Evolutionary conservation across 2,113 vertebrate species (phyloP), one percentile per base, ranked within the genome.

Genomic region (Rhea pennata): DNA sequence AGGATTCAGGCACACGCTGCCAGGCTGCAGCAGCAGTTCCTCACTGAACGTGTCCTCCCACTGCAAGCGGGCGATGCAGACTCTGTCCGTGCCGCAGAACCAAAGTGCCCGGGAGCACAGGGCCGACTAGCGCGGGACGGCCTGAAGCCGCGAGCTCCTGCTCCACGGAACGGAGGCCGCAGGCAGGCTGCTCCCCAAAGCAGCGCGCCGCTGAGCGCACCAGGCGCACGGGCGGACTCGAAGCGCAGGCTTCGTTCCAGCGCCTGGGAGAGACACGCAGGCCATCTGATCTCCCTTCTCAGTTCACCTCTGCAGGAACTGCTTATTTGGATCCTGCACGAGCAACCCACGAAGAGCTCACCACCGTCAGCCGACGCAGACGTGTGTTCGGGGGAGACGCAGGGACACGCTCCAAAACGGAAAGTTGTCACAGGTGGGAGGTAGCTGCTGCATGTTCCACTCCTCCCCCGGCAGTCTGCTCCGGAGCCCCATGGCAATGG

Each of bases 301-400:
- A 1, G 1, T 13, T 72, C 17, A 51, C 3, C 62, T 50, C 75
- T 54, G 31, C n/a, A 29, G 27, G 70, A 90, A 78, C 66, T 36
- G 85, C 31, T 40, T 61, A 16, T 22, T 8, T 1, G 9, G 12
- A 24, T 61, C 69, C 42, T 0, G 0, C 0, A 2, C 3, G 2
- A 44, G 48, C 42, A 75, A 27, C 10, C 0, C 1, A 17, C 0
- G 1, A 53, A 42, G 58, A 51, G 36, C 19, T 12, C 0, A 0
- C 56, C 58, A 61, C 33, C 3, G 14, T 6, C 22, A 53, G 51
- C 46, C 51, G 22, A 12, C 8, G 23, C 36, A 40, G 62, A 9
- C 23, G 36, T 53, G 51, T 12, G 51, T 24, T 2, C 51, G 23
- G 51, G 22, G 51, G 22, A 48, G 46, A 21, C 23, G 21, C 51